These are phyloP conservation scores for Phenganax marumi DNA, from an alignment of 92 coral and sea anemone genomes.

Conservation along the genomic window DNA sequence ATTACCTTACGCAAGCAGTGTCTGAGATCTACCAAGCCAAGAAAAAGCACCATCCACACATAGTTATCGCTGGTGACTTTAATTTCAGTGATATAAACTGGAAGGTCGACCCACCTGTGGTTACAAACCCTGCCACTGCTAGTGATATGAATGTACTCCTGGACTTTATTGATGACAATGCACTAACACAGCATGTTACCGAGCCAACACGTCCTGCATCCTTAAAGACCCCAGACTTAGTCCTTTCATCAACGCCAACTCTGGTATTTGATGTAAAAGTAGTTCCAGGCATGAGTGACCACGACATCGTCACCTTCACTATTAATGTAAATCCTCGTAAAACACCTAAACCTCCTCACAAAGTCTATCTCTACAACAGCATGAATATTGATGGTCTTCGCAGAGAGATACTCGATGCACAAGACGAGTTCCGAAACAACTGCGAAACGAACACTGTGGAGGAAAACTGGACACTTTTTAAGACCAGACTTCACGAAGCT, in stretches of 20 bases:
- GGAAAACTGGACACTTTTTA: constrained; percentile 18
- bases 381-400: not conserved
- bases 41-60: constrained; percentile 24
- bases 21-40: constrained; percentile 46
- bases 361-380: constrained; percentile 4
- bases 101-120: constrained; percentile 31
- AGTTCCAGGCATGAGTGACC: constrained; percentile 34
- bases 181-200: constrained; percentile 32
- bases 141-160: constrained; percentile 29
- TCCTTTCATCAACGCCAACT: constrained; percentile 40
- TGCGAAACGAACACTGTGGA: constrained; percentile 1
- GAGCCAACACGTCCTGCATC: constrained; percentile 37
- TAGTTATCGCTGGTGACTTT: constrained; percentile 31
- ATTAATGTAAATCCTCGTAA: constrained; percentile 2
- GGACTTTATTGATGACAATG: constrained; percentile 40
- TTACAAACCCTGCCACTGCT: constrained; percentile 40
- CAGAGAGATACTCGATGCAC: constrained; percentile 22
- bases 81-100: constrained; percentile 27
- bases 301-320: constrained; percentile 7
- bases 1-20: constrained; percentile 49
- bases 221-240: constrained; percentile 38
- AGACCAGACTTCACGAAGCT: constrained; percentile 19
- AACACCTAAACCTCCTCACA: constrained; percentile 5
- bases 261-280: constrained; percentile 32
- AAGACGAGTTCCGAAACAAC: not conserved